phyloP scores from a whole-genome alignment of 1,140 invertebrate species.

The Oedothorax gibbosus region DNA sequence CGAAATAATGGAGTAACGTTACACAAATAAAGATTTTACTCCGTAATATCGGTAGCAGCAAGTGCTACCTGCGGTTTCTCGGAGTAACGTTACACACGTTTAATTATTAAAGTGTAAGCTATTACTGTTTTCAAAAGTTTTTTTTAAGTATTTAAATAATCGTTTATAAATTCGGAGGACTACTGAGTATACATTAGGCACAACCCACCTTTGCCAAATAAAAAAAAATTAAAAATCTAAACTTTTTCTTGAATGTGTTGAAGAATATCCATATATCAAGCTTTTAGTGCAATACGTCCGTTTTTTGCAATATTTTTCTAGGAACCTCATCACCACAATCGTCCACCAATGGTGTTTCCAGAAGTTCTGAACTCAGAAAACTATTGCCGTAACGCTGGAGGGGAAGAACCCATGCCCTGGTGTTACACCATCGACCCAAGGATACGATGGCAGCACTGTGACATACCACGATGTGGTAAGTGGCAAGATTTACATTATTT shows the following conservation, averaged over 20 bases:
- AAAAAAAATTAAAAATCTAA: no score
- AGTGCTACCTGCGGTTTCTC: no score
- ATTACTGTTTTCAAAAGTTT: no score
- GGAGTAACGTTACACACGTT: no score
- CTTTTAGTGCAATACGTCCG: not conserved
- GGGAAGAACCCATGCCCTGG: conserved; percentile 92
- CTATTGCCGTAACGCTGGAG: conserved; percentile 95
- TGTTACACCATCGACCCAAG: conserved; percentile 90
- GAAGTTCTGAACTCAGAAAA: conserved; percentile 91
- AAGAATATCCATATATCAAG: not conserved
- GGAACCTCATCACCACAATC: conserved; percentile 84
- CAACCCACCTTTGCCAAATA: no score
- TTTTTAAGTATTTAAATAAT: no score
- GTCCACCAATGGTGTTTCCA: conserved; percentile 89
- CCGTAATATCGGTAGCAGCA: no score
- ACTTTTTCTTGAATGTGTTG: not conserved
- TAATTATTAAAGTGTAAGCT: no score
- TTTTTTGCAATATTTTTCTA: not conserved
- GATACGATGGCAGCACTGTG: conserved; percentile 91
- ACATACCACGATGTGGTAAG: conserved; percentile 85
- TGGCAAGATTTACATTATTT: not conserved
- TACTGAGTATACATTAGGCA: no score
- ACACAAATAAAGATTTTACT: no score
- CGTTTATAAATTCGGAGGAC: no score
- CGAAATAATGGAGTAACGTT: no score